Evolutionary conservation across 1,140 invertebrate species (phyloP), one percentile per base, ranked within the genome.

Genomic region (Nylanderia fulva): DNA sequence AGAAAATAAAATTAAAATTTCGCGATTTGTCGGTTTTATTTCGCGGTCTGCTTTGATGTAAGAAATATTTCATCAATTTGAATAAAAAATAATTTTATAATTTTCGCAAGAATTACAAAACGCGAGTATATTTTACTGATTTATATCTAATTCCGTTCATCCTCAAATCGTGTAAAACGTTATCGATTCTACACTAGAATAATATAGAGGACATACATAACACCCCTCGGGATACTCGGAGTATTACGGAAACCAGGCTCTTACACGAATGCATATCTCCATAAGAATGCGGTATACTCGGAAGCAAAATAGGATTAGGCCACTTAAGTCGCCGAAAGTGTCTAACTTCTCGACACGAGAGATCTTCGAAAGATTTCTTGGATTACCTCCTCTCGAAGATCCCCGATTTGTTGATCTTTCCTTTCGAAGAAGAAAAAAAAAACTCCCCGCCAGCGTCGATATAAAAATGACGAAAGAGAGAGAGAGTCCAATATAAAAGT

Each of bases 241-340:
- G 18, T 33, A 42, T 84, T 63, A 84, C 60, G 24, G 15, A n/a
- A n/a, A n/a, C 18, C 45, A 61, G 8, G 6, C n/a, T 64, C 56
- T 64, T 11, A 5, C 11, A 27, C 21, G 27, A 56, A 54, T 29
- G 56, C 80, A 83, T n/a, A n/a, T 84, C 36, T 76, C 39, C 72
- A 76, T 84, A 84, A 84, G 36, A 76, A 33, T 66, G 36, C 4
- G 29, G 33, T 52, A n/a, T n/a, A 76, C 39, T 76, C 48, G 24
- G 39, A 48, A 13, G 7, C 45, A 15, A 54, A 79, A 63, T 54
- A 76, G 27, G 42, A 76, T 84, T 63, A 63, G n/a, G 13, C 9
- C 42, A 13, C 33, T 61, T 84, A 27, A 84, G 45, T 21, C 33
- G 9, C 29, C 61, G 6, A 39, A 52, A 77, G 29, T 33, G 29